Evolutionary conservation across 2,797 vertebrate species (phyloP).

Genomic region (Malacoraja senta): DNA sequence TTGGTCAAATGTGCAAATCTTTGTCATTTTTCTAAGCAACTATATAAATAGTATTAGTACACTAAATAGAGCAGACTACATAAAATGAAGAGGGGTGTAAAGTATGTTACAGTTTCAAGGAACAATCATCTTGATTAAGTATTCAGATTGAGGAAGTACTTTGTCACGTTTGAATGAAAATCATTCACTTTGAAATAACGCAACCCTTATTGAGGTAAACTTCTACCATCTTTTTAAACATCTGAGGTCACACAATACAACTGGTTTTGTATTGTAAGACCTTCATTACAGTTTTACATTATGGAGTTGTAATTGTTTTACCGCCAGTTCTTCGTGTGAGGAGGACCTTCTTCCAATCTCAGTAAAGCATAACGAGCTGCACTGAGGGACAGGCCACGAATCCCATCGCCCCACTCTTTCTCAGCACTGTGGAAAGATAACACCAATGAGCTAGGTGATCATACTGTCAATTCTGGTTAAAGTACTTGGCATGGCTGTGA

Average conservation of each 20-base stretch:
- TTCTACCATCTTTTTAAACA: background rate
- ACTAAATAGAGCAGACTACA: background rate
- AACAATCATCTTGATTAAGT: background rate
- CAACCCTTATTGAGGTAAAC: background rate
- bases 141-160: background rate
- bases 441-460: background rate
- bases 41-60: background rate
- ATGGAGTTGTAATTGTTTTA: constrained; percentile 45
- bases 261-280: constrained; percentile 44
- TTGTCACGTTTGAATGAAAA: background rate
- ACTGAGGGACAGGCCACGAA: constrained; percentile 87
- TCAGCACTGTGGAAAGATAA: constrained; percentile 69
- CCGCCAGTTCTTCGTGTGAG: constrained; percentile 99
- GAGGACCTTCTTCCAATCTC: constrained; percentile 84
- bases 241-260: background rate
- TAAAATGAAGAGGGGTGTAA: background rate
- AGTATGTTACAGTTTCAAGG: background rate
- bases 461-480: background rate
- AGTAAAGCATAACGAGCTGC: constrained; percentile 84
- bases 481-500: background rate
- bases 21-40: background rate
- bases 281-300: too few species aligned
- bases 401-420: constrained; percentile 98
- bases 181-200: too few species aligned
- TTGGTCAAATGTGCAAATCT: background rate